Base-by-base conservation (phyloP, 2,888 invertebrate genomes). In the Petrophora chlorosata region DNA sequence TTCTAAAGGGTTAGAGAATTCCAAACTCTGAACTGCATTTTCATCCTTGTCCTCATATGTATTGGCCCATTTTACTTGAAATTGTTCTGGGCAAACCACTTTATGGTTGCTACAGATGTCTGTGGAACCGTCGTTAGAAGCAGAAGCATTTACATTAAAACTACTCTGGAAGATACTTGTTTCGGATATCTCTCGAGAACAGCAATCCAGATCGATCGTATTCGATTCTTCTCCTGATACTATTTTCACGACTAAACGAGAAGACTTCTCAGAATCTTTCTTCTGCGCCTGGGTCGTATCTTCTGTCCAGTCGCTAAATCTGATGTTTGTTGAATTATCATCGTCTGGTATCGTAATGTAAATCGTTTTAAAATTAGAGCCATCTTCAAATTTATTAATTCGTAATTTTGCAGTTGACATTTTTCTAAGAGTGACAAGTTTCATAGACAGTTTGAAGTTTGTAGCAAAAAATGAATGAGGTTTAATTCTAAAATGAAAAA, bases 341-440 rank as follows among this genome's bases (percentile, higher is more conserved):
- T 73, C 75, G 41, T 78, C 73, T 50, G 72, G 67, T 55, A 87
- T 78, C 32, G 69, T 78, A 60, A 90, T 73, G 25, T 75, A 64
- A 59, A 88, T 69, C 52, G 76, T 80, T 76, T 86, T 80, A 61
- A 75, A 81, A 68, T 76, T 75, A 64, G 67, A 59, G 32, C 76
- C 82, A 56, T 76, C 70, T 65, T 84, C 88, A 68, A 79, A 81
- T 84, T 85, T 90, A 63, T 82, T 81, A 67, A 91, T 79, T 67
- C 85, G 73, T 78, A 91, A 67, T 77, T 85, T 90, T 57, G 77
- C 63, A 49, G 67, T 76, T 76, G 84, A 80, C 90, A 90, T 91
- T 60, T 76, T 85, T 70, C 36, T 55, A 17, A 0, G 14, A 34
- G 17, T 53, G 50, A 59, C 52, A 50, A n/a, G 43, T 45, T 30